Evolutionary conservation across 2,113 vertebrate species (phyloP).

Genomic region (Nothobranchius kuhntae): DNA sequence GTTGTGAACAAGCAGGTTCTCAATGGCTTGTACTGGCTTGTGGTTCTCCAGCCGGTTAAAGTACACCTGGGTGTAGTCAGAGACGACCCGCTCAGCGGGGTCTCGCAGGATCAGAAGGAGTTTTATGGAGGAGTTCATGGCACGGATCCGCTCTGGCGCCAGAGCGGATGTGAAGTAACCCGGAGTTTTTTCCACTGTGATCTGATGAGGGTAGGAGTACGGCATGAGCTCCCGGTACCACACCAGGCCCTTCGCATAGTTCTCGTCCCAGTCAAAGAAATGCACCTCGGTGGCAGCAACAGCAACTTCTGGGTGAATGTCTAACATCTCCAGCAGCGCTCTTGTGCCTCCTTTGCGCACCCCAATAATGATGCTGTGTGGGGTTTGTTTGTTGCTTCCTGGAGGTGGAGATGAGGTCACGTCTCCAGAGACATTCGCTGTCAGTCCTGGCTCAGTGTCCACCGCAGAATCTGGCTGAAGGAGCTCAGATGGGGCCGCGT

Average conservation of each 20-base stretch:
- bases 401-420: slow-evolving; percentile 79
- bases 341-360: slow-evolving; percentile 92
- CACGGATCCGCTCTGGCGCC: slow-evolving; percentile 87
- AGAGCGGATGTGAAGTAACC: slow-evolving; percentile 91
- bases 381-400: slow-evolving; percentile 83
- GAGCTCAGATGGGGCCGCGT: slow-evolving; percentile 74
- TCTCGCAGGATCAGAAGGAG: slow-evolving; percentile 90
- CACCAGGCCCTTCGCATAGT: slow-evolving; percentile 89
- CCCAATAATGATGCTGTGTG: slow-evolving; percentile 92
- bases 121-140: slow-evolving; percentile 92
- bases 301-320: slow-evolving; percentile 91
- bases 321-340: slow-evolving; percentile 91
- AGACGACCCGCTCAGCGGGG: slow-evolving; percentile 90
- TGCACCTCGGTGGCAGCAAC: slow-evolving; percentile 93
- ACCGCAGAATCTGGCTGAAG: slow-evolving; percentile 65
- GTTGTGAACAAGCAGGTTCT: slow-evolving; percentile 90
- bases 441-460: slow-evolving; percentile 72
- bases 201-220: slow-evolving; percentile 90
- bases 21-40: slow-evolving; percentile 92
- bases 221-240: slow-evolving; percentile 93
- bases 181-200: slow-evolving; percentile 93
- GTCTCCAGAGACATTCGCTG: slow-evolving; percentile 78
- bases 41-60: slow-evolving; percentile 92
- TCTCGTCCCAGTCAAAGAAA: slow-evolving; percentile 96
- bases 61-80: slow-evolving; percentile 95